These are phyloP conservation scores for Drosophila glabriapex DNA, from an alignment of 2,888 invertebrate species.

Conservation along the genomic window DNA sequence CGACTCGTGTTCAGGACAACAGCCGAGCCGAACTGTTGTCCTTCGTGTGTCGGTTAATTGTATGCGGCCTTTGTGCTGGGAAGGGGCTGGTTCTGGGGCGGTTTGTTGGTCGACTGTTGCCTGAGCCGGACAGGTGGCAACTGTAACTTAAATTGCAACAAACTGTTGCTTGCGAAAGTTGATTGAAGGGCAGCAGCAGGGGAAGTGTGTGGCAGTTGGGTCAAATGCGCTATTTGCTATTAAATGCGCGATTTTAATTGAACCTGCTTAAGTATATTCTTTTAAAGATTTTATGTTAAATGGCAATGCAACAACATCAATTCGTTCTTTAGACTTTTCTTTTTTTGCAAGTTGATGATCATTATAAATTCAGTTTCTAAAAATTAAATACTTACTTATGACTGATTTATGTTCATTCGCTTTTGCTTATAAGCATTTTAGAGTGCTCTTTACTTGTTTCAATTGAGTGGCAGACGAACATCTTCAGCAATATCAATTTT, in stretches of 20 bases:
- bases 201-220: not conserved
- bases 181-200: conserved; percentile 25
- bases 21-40: conserved; percentile 26
- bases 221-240: not conserved
- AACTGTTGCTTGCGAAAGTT: conserved; percentile 71
- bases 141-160: conserved; percentile 72
- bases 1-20: conserved; percentile 40
- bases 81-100: not conserved
- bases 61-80: conserved; percentile 29
- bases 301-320: not conserved
- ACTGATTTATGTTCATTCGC: not conserved
- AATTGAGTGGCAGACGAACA: not conserved
- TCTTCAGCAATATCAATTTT: not conserved
- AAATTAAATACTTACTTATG: not conserved
- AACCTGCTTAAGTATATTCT: not conserved
- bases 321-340: not conserved
- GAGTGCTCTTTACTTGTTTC: not conserved
- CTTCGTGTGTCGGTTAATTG: conserved; percentile 29
- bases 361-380: not conserved
- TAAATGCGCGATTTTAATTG: not conserved
- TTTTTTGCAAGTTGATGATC: not conserved
- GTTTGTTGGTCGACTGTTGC: not conserved
- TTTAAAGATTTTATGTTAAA: not conserved
- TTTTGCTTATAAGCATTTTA: not conserved
- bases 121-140: conserved; percentile 60